Conservation (phyloP, 2,888 invertebrate genomes). For the Hypolimnas misippus region DNA sequence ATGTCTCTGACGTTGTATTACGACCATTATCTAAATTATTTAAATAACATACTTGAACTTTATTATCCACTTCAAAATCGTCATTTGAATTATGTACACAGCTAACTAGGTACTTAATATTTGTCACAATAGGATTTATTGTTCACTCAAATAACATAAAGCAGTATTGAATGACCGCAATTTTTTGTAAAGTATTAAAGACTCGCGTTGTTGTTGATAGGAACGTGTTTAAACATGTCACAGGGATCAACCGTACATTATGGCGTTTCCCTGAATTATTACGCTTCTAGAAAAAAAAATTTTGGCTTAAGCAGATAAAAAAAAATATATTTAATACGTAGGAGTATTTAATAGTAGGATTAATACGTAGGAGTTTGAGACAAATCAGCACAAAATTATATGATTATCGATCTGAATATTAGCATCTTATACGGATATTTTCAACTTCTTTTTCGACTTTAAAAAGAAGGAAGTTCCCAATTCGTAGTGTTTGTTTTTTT, state of each 20-base stretch:
- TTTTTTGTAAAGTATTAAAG: conserved; percentile 2
- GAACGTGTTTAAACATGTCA: conserved; percentile 38
- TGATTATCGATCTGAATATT: too few relatives aligned
- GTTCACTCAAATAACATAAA: not conserved
- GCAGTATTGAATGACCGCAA: not conserved
- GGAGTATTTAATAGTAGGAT: too few relatives aligned
- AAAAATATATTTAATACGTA: too few relatives aligned
- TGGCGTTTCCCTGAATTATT: not conserved
- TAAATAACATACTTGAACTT: not conserved
- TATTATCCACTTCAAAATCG: not conserved
- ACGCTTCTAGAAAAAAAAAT: not conserved
- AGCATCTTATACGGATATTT: too few relatives aligned
- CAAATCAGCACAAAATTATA: too few relatives aligned
- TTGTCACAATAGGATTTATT: conserved; percentile 1
- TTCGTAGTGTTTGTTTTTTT: too few relatives aligned
- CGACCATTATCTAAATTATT: not conserved
- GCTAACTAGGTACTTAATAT: not conserved
- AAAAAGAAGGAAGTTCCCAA: too few relatives aligned
- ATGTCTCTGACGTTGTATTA: too few relatives aligned
- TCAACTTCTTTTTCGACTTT: too few relatives aligned
- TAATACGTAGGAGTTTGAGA: too few relatives aligned
- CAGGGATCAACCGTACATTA: conserved; percentile 5
- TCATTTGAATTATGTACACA: not conserved
- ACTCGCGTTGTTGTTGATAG: conserved; percentile 4
- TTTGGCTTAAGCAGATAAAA: too few relatives aligned